Conservation (phyloP, 1,140 invertebrate genomes). For the Scaptodrosophila lebanonensis region DNA sequence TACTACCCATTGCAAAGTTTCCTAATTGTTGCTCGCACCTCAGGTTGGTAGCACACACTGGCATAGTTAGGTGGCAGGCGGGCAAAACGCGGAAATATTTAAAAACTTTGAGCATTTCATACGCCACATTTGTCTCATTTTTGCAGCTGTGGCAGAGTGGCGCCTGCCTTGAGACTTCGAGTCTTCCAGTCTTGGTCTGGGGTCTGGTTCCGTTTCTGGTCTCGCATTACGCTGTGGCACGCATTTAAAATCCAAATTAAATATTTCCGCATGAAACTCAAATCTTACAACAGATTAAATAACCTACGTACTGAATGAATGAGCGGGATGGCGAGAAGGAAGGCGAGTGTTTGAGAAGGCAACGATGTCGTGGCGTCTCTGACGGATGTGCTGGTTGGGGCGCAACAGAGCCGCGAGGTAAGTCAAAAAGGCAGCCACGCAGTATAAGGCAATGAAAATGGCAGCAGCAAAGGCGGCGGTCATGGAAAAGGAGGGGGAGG, state of each 20-base stretch:
- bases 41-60: too few relatives aligned
- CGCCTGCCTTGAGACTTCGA: conserved; percentile 26
- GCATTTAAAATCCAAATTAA: conserved; percentile 75
- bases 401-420: conserved; percentile 39
- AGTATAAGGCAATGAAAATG: neutral
- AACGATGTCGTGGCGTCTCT: neutral
- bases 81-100: conserved; percentile 35
- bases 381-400: neutral
- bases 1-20: too few relatives aligned
- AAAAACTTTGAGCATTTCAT: conserved; percentile 39
- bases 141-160: conserved; percentile 11
- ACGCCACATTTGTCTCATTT: conserved; percentile 60
- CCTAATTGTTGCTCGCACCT: too few relatives aligned
- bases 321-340: neutral
- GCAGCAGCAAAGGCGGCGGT: too few relatives aligned
- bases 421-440: conserved; percentile 57
- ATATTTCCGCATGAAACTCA: conserved; percentile 73
- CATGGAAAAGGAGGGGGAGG: too few relatives aligned
- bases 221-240: conserved; percentile 58
- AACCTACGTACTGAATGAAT: conserved; percentile 38
- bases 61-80: too few relatives aligned
- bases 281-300: conserved; percentile 75
- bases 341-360: conserved; percentile 1
- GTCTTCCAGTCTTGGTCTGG: conserved; percentile 34
- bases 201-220: conserved; percentile 17